Base-by-base conservation (phyloP, 1,140 invertebrate genomes). In the Brachionus plicatilis region DNA sequence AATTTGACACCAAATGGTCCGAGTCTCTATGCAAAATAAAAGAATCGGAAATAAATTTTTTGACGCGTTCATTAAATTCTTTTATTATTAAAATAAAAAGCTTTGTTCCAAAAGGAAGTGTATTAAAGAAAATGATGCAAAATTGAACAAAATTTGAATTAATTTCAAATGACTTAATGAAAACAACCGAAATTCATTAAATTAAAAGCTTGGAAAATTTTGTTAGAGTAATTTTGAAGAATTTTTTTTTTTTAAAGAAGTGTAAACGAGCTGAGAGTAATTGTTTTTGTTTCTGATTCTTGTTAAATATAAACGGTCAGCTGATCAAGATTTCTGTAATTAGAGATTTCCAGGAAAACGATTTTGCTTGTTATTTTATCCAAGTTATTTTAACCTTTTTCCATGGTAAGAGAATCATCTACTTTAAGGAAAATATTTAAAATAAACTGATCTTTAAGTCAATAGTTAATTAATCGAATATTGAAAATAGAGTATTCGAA, bases 331-430 rank as follows among this genome's bases (percentile, higher is more conserved):
- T 72, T 72, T 72, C 37, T 72, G 37, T 72, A 72, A 72, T 72
- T 72, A 8, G 41, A 72, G 68, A 72, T 72, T 72, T 72, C 41
- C 17, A 41, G 33, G 66, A 68, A 41, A 68, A 41, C 66, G 66
- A 33, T 68, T 68, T 41, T 68, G 33, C 33, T 72, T 72, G 68
- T 43, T 41, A 41, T 41, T 60, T 60, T 60, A 60, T 41, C 9
- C 68, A 43, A 72, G 68, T 72, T 72, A 72, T 72, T 72, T 72
- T 72, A 72, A 72, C 68, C 68, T 72, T 72, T 72, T 68, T 68
- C 66, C 33, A 33, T 68, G 33, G 27, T 33, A 20, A 43, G 29
- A 72, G 37, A 72, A 72, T 72, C 68, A 72, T 43, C 43, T 72
- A 43, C 66, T 68, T 41, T 14, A 72, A 72, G 29, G 37, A 41